Evolutionary conservation across 2,888 invertebrate species (phyloP).

Genomic region (Oscheius sp.): DNA sequence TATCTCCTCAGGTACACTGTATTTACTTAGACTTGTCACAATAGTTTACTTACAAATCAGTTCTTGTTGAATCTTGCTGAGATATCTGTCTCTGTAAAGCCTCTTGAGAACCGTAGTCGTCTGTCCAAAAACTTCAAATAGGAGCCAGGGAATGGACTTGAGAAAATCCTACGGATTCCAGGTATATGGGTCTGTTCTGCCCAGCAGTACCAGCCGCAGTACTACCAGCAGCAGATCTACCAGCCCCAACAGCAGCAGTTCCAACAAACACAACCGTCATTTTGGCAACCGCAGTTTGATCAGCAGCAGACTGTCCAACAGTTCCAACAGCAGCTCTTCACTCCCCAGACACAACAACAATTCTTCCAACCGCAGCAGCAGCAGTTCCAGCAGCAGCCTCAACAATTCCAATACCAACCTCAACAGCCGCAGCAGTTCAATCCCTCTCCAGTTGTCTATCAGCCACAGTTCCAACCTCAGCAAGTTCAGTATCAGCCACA

Average conservation of each 20-base stretch:
- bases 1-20: too few relatives aligned
- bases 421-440: conserved; percentile 34
- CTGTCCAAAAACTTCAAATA: too few relatives aligned
- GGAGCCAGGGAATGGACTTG: too few relatives aligned
- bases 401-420: conserved; percentile 42
- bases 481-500: conserved; percentile 1
- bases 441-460: conserved; percentile 34
- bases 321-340: conserved; percentile 33
- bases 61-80: too few relatives aligned
- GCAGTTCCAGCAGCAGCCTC: conserved; percentile 18
- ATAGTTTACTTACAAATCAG: too few relatives aligned
- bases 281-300: background rate
- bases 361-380: background rate
- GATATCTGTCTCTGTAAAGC: too few relatives aligned
- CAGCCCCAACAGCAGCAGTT: conserved; percentile 19
- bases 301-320: conserved; percentile 34
- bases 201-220: conserved; percentile 9
- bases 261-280: conserved; percentile 16
- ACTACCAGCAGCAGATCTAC: conserved; percentile 32
- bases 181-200: too few relatives aligned
- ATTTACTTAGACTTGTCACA: too few relatives aligned
- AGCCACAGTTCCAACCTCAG: conserved; percentile 49
- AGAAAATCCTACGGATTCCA: too few relatives aligned
- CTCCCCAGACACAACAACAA: conserved; percentile 19
- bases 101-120: too few relatives aligned